Base-by-base conservation (phyloP, 2,888 invertebrate species). In the Melieria crassipennis region DNA sequence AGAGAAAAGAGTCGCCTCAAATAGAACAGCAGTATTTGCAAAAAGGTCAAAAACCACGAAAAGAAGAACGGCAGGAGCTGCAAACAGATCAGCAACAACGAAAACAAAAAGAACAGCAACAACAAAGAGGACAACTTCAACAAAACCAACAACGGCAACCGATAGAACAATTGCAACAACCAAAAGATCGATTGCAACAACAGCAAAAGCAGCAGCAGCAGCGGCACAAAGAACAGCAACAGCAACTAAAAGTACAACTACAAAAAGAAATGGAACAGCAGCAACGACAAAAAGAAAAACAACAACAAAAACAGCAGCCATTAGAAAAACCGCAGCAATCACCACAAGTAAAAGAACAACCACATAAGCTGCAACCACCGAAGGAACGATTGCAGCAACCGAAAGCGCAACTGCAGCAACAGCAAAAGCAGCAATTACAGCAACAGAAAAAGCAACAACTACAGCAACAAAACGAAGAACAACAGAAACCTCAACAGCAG, bases 381-480 rank as follows among this genome's bases (percentile, higher is more conserved):
- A 5, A 30, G 10, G 7, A 0, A 4, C 46, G 7, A 11, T 0
- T 58, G 50, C 9, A 42, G 5, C 66, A 66, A 58, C 7, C n/a
- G 10, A 7, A 7, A 3, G 5, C 4, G 48, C 47, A 5, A 0
- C 4, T 60, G 61, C 47, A 7, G n/a, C 10, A 60, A 7, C 5
- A 43, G n/a, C 61, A 46, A 47, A 16, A 7, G 11, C 63, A 61
- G n/a, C 64, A 55, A 10, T 52, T 56, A 13, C 65, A 56, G n/a
- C 4, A 57, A 58, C 58, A 58, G 43, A 11, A 58, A 58, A 16
- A 42, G 11, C 46, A 56, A 11, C 60, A 52, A 67, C 16, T 7
- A 1, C 64, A 9, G 47, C 13, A n/a, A 46, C 56, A 4, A 56
- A 30, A 65, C 65, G 65, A 1, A 67, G 58, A 48, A 11, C 30